Conservation (phyloP, 53 echinoderm and acorn worm species). For the Astropecten irregularis region DNA sequence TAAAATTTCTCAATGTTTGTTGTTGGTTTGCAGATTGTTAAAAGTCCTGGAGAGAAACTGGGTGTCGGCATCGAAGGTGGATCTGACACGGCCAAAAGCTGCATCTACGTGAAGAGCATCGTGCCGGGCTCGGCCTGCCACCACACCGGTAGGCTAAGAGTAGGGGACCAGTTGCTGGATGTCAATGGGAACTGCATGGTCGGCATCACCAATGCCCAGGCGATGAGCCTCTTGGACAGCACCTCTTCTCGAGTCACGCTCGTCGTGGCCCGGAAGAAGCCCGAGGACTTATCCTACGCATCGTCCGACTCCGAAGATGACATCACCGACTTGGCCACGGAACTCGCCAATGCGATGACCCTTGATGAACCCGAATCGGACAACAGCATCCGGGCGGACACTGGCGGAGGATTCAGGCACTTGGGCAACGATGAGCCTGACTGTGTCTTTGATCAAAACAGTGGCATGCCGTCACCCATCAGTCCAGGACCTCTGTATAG, state of each 20-base stretch:
- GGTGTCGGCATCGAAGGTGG: conserved; percentile 87
- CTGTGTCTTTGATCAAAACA: not conserved
- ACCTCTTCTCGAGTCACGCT: conserved; percentile 67
- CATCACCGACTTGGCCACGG: conserved; percentile 75
- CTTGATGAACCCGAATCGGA: not conserved
- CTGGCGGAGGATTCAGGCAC: not conserved
- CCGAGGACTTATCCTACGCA: conserved; percentile 10
- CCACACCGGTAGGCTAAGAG: conserved; percentile 63
- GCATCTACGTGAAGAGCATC: conserved; percentile 76
- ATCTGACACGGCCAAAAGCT: conserved; percentile 79
- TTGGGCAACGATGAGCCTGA: conserved; percentile 18
- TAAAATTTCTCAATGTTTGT: not conserved
- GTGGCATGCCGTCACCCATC: not conserved
- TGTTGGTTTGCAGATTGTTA: conserved; percentile 58
- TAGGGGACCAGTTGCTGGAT: conserved; percentile 90
- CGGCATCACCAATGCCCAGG: conserved; percentile 79
- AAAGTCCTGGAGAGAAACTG: conserved; percentile 67
- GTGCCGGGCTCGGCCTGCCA: conserved; percentile 66
- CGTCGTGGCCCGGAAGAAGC: conserved; percentile 81
- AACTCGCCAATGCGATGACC: conserved; percentile 56
- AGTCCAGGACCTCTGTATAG: conserved; percentile 20
- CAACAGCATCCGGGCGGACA: not conserved
- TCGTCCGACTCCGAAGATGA: conserved; percentile 47
- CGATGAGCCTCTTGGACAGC: conserved; percentile 75
- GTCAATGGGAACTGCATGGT: conserved; percentile 93